Evolutionary conservation across 2,113 vertebrate species (phyloP), one percentile per base, ranked within the genome.

Genomic region (Eulemur rufifrons): DNA sequence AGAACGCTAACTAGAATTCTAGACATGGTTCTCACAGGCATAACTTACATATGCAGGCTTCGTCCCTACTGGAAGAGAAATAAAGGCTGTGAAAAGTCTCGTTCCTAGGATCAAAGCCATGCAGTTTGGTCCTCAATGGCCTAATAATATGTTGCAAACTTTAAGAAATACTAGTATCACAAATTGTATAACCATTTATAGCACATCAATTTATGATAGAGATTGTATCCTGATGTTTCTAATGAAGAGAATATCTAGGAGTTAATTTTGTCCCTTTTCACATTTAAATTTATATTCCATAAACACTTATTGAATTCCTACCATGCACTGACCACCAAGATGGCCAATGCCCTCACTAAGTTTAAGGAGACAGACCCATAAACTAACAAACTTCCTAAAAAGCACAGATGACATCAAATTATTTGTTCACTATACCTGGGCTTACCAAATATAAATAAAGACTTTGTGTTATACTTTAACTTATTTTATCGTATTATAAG

Each of bases 401-500:
- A 66, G 27, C 32, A 95, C 6, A 20, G 3, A 80, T 45, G 29
- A 76, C 20, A 13, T 66, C 32, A 74, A 80, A 50, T 39, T 83
- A 29, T 50, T 29, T 54, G 20, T 69, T 80, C n/a, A 59, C 45
- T 42, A 27, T 71, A 90, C 81, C 74, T 76, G 82, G 29, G 34
- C 64, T 85, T 84, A 81, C 8, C 82, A 84, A 94, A 78, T 32
- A 29, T 94, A 77, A 47, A 61, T 39, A 1, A 3, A 66, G 34
- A 50, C 15, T 50, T 73, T n/a, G 50, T 20, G 14, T 7, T 95
- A 42, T 52, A 27, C 69, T 74, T 81, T 27, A 77, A 54, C 3
- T 95, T 64, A 61, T 42, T 80, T 77, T 45, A 81, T 50, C 82
- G 39, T 66, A 34, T 56, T 92, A 52, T 83, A 95, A 94, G 82